phyloP scores from a whole-genome alignment of 2,888 invertebrate genomes.

The Microdon myrmicae region DNA sequence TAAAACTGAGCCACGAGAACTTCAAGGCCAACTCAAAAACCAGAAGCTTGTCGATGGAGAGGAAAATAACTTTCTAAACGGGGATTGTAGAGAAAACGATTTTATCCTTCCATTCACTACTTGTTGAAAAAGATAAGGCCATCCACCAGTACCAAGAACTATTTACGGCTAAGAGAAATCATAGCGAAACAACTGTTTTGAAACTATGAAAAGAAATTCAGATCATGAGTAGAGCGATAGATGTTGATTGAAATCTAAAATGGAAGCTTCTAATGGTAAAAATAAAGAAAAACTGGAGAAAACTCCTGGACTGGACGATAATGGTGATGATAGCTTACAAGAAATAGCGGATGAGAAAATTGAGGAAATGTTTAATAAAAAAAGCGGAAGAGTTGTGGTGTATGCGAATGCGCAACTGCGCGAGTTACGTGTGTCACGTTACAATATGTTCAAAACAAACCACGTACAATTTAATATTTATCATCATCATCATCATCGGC shows the following conservation, averaged over 20 bases:
- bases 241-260: slow-evolving; percentile 58
- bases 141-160: slow-evolving; percentile 71
- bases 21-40: slow-evolving; percentile 25
- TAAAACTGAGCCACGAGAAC: slow-evolving; percentile 41
- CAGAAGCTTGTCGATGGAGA: slow-evolving; percentile 38
- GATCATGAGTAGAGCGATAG: slow-evolving; percentile 61
- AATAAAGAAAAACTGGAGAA: slow-evolving; percentile 54
- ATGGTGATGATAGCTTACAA: slow-evolving; percentile 58
- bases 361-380: slow-evolving; percentile 65
- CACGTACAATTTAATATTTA: no score
- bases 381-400: no score
- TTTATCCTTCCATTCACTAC: slow-evolving; percentile 69
- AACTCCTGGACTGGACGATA: slow-evolving; percentile 51
- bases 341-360: slow-evolving; percentile 65
- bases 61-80: slow-evolving; percentile 51
- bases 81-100: slow-evolving; percentile 65
- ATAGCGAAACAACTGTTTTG: slow-evolving; percentile 62
- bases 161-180: slow-evolving; percentile 69
- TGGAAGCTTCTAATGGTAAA: slow-evolving; percentile 53
- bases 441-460: no score
- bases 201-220: slow-evolving; percentile 64
- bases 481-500: no score
- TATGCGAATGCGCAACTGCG: no score
- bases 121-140: slow-evolving; percentile 71
- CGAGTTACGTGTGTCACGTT: no score